Percentiles rank a stretch among this genome's conserved stretches.
Conservation (phyloP, 1,140 invertebrate genomes). For the Bradysia coprophila region DNA sequence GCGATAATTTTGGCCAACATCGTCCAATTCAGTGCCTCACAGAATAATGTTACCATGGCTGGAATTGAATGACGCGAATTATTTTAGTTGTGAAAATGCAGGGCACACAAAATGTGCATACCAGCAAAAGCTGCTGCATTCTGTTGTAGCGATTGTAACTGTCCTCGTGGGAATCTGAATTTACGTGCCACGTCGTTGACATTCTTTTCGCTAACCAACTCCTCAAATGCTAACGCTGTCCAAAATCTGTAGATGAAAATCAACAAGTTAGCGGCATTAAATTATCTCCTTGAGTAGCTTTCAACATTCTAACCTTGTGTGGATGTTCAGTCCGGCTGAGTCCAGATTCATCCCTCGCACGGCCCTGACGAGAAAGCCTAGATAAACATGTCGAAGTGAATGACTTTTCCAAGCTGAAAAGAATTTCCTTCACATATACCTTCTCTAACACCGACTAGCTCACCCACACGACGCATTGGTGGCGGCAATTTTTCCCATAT, state of each 20-base stretch:
- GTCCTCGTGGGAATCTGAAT: constrained; percentile 71
- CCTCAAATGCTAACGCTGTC: constrained; percentile 76
- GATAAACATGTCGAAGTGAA: too few relatives aligned
- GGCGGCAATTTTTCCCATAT: constrained; percentile 68
- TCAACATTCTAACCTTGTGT: constrained; percentile 26
- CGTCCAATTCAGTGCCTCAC: constrained; percentile 80
- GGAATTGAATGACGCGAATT: too few relatives aligned
- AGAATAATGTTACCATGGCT: constrained; percentile 83
- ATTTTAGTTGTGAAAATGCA: too few relatives aligned
- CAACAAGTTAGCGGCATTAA: constrained; percentile 16
- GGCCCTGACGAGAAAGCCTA: constrained; percentile 66
- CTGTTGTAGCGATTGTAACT: constrained; percentile 84
- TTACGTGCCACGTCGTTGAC: constrained; percentile 59
- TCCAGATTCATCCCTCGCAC: constrained; percentile 44
- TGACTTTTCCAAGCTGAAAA: too few relatives aligned
- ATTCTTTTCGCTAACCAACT: constrained; percentile 81
- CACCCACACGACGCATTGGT: constrained; percentile 67
- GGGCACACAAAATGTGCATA: too few relatives aligned
- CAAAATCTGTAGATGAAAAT: constrained; percentile 54
- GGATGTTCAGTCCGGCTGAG: constrained; percentile 29
- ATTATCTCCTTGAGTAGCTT: constrained; percentile 3
- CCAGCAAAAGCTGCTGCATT: constrained; percentile 91
- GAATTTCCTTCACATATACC: too few relatives aligned
- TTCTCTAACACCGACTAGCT: constrained; percentile 82
- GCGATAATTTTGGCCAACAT: constrained; percentile 76